Evolutionary conservation across 37 sponge, comb jelly and placozoan species (phyloP).

Genomic region (Halisarca cf. caerulea): DNA sequence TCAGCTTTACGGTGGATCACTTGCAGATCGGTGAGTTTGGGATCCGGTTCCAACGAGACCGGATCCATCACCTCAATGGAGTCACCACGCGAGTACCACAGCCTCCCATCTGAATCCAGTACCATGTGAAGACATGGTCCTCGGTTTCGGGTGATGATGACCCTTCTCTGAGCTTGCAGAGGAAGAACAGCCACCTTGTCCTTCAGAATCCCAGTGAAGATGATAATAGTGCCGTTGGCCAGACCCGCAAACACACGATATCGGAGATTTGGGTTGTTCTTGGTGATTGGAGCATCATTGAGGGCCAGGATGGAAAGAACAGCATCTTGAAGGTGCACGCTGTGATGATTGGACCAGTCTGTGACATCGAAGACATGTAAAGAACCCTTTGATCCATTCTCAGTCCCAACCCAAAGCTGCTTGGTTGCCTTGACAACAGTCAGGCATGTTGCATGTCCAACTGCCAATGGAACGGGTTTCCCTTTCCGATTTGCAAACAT

Average conservation of each 20-base stretch:
- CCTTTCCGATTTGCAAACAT: conserved; percentile 70
- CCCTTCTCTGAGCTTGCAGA: conserved; percentile 55
- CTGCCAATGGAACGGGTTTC: conserved; percentile 74
- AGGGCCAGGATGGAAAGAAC: conserved; percentile 70
- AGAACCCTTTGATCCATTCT: conserved; percentile 80
- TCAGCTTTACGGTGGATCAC: background rate
- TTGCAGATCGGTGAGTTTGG: conserved; percentile 13
- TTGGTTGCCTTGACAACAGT: conserved; percentile 57
- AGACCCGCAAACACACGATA: conserved; percentile 74
- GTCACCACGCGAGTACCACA: conserved; percentile 78
- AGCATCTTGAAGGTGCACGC: conserved; percentile 83
- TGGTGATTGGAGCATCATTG: conserved; percentile 35
- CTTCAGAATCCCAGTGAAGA: conserved; percentile 63
- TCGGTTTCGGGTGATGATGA: conserved; percentile 27
- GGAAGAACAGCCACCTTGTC: conserved; percentile 66
- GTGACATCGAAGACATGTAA: conserved; percentile 84
- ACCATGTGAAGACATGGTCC: conserved; percentile 63
- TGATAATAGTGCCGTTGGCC: conserved; percentile 80
- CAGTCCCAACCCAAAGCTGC: conserved; percentile 88
- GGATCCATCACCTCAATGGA: conserved; percentile 65
- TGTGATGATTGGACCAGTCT: conserved; percentile 71
- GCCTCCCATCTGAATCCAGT: conserved; percentile 38
- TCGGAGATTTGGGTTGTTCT: conserved; percentile 23
- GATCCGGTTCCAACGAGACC: conserved; percentile 39
- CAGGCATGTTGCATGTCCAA: conserved; percentile 74